Base-by-base conservation (phyloP, 2,113 vertebrate species). In the Origma solitaria region DNA sequence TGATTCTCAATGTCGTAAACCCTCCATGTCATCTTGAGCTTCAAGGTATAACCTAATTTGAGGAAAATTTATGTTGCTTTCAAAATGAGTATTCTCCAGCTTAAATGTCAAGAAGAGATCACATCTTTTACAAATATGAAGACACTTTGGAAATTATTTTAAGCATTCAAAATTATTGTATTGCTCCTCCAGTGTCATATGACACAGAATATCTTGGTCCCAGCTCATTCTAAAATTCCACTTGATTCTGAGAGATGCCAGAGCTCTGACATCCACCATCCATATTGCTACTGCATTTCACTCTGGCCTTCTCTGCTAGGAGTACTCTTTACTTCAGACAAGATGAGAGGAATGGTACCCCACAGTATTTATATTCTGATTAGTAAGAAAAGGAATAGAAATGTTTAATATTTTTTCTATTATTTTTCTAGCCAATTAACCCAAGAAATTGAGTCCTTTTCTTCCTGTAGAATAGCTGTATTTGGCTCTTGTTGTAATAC, bases 231-330 rank as follows among this genome's bases (percentile, higher is more conserved):
- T 22, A 60, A 30, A 79, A 4, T 40, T n/a, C 20, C 37, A 4
- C 13, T 42, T 13, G 11, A 15, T 69, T 89, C 30, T 45, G 28
- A 62, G 81, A 60, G 28, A 28, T 30, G 6, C 7, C 20, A 35
- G 40, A 0, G 1, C 2, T 42, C 44, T 66, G 7, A 49, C 37
- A 30, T 1, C 14, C 18, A 61, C 22, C 9, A 28, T 3, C 2
- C 1, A 9, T 27, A 38, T 45, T 31, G 37, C 7, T 68, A 23
- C 5, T 78, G 8, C 15, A 28, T 66, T 81, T 65, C 51, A 33
- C 10, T 57, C 14, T 38, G 6, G 4, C 15, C 15, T 44, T 61
- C 31, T 73, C 66, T 66, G 23, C 7, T 31, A 64, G 18, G 3
- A 90, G 12, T 50, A 47, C 11, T 21, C 15, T 91, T 66, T 30